Base-by-base conservation (phyloP, 1,140 invertebrate genomes). In the Oryctes rhinoceros region DNA sequence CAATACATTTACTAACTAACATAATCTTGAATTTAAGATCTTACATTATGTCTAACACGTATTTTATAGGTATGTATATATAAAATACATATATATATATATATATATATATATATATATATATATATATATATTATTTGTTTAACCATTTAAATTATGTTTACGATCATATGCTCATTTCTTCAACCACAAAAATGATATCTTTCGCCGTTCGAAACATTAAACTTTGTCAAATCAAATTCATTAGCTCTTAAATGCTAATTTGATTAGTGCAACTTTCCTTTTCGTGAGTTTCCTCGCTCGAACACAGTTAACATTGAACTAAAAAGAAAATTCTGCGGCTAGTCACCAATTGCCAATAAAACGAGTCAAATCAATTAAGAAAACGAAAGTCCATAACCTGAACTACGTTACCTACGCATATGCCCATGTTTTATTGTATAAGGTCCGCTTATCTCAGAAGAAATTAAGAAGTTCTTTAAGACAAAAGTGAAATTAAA, bases 241-340 rank as follows among this genome's bases (percentile, higher is more conserved):
- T 30, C 20, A 71, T 71, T 71, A 71, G 10, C 24, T 71, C 65
- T 71, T 71, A 71, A 35, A 71, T 71, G 65, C 65, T 71, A 71
- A 71, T 71, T 35, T 71, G 65, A 71, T 71, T 24, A 35, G 24
- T 71, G 7, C 20, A 35, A 71, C 65, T 71, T 71, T 71, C 65
- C 20, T 35, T 71, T 71, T 71, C 65, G 37, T 30, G 13, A 71
- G 53, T 59, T 59, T 59, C n/a, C 53, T 18, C 18, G 5, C 53
- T 59, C 53, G 18, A 20, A 18, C 53, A 24, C 65, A 71, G 35
- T 71, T 71, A 71, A 71, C 65, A 71, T 71, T 71, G 65, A 71
- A 71, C 35, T 71, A 71, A 71, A 71, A 71, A 10, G 35, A 71
- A 71, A 59, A 59, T 18, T 59, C 18, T 18, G 53, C n/a, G 53